Percentiles rank a stretch among this genome's conserved stretches.
Evolutionary conservation across 2,888 invertebrate genomes (phyloP).

Genomic region (Sepiola atlantica): DNA sequence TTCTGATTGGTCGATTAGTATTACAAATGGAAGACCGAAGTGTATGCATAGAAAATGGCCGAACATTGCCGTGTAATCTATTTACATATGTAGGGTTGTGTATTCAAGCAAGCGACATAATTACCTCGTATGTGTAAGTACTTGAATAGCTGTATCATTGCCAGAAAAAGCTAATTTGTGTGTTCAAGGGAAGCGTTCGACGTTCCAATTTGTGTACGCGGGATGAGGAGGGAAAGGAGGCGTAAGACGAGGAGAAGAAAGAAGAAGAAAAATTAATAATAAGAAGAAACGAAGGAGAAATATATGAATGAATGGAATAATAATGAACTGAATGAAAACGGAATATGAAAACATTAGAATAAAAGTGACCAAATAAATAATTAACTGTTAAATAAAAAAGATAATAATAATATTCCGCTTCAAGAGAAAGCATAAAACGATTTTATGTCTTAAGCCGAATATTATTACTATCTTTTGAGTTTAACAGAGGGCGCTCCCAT

Average conservation of each 20-base stretch:
- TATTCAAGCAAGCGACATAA: conserved; percentile 19
- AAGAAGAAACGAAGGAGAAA: neutral
- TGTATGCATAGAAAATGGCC: neutral
- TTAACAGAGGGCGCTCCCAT: no score
- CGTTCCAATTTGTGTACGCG: neutral
- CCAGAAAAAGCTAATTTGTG: neutral
- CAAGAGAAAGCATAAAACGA: no score
- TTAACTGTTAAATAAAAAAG: no score
- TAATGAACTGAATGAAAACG: neutral
- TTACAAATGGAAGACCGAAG: neutral
- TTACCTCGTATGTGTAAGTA: neutral
- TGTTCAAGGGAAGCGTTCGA: neutral
- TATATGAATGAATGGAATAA: neutral
- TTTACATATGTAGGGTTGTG: neutral
- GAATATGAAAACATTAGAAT: neutral
- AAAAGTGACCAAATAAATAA: neutral
- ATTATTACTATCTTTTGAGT: no score
- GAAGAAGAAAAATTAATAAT: neutral
- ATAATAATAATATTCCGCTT: no score
- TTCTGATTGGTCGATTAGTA: neutral
- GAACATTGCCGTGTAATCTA: conserved; percentile 9
- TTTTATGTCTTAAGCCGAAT: no score
- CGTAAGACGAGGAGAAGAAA: neutral
- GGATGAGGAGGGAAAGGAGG: neutral
- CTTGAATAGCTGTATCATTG: neutral